A percentile compares a stretch with the other conserved stretches of the same genome.
Evolutionary conservation across 1,140 invertebrate genomes (phyloP).

Genomic region (Drosophila serrata): DNA sequence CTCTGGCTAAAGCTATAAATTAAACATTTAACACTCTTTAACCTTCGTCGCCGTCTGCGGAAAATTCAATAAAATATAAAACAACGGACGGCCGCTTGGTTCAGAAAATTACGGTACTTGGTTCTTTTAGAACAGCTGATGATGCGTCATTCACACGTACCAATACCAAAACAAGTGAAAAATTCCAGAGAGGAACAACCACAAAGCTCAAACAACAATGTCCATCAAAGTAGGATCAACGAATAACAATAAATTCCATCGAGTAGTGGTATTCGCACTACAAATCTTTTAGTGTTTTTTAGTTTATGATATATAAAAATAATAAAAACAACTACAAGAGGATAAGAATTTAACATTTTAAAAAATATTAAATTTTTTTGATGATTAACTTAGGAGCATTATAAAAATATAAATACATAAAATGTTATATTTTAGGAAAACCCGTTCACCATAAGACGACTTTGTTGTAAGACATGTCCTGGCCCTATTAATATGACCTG

Average conservation of each 20-base stretch:
- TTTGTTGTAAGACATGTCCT: no score
- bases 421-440: background rate
- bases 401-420: background rate
- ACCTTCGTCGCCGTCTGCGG: conserved; percentile 31
- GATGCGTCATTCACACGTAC: conserved; percentile 74
- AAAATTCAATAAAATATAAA: conserved; percentile 82
- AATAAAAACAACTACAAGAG: no score
- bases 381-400: no score
- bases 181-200: conserved; percentile 38
- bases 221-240: conserved; percentile 27
- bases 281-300: no score
- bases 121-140: conserved; percentile 71
- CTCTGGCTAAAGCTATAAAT: background rate
- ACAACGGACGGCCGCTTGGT: conserved; percentile 56
- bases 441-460: no score
- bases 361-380: no score
- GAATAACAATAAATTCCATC: background rate
- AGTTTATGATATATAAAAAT: no score
- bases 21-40: conserved; percentile 14
- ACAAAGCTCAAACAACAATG: conserved; percentile 27
- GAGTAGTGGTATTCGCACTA: background rate
- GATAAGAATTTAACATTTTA: no score
- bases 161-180: conserved; percentile 31
- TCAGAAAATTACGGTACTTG: conserved; percentile 62
- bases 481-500: conserved; percentile 8